phyloP scores from a whole-genome alignment of 2,888 invertebrate species.

The Torymus aiolomorphi region DNA sequence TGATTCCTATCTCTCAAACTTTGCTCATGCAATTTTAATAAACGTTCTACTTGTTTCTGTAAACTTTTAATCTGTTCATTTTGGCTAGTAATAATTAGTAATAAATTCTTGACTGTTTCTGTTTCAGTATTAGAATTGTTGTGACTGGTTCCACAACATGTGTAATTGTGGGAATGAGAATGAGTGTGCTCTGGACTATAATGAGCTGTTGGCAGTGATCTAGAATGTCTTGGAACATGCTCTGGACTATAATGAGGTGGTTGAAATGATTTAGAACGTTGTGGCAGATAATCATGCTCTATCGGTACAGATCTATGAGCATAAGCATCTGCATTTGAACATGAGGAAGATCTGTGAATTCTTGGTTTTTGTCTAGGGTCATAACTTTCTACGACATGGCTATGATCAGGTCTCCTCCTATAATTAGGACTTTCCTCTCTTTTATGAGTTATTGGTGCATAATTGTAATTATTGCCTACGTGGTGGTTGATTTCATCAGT shows the following conservation, averaged over 20 bases:
- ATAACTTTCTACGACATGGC: constrained; percentile 6
- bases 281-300: constrained; percentile 32
- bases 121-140: constrained; percentile 60
- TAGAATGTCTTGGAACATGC: constrained; percentile 31
- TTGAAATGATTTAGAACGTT: constrained; percentile 46
- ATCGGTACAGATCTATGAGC: constrained; percentile 14
- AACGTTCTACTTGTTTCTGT: constrained; percentile 81
- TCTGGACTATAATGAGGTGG: constrained; percentile 57
- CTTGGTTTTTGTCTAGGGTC: constrained; percentile 7
- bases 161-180: constrained; percentile 28
- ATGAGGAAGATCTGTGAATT: constrained; percentile 49
- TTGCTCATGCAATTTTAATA: constrained; percentile 74
- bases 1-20: constrained; percentile 61
- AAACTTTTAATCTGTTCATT: constrained; percentile 82
- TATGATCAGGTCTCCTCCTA: constrained; percentile 14
- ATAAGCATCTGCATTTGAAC: constrained; percentile 41
- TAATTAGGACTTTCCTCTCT: constrained; percentile 32
- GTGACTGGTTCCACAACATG: constrained; percentile 44
- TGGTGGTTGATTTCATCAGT: constrained; percentile 34
- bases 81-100: constrained; percentile 82
- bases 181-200: constrained; percentile 54
- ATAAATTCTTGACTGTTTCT: constrained; percentile 76
- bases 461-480: constrained; percentile 26
- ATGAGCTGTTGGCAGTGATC: constrained; percentile 56
- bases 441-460: constrained; percentile 23